These are phyloP conservation scores for Suncus etruscus DNA, from an alignment of 2,113 vertebrate species.

Conservation along the genomic window DNA sequence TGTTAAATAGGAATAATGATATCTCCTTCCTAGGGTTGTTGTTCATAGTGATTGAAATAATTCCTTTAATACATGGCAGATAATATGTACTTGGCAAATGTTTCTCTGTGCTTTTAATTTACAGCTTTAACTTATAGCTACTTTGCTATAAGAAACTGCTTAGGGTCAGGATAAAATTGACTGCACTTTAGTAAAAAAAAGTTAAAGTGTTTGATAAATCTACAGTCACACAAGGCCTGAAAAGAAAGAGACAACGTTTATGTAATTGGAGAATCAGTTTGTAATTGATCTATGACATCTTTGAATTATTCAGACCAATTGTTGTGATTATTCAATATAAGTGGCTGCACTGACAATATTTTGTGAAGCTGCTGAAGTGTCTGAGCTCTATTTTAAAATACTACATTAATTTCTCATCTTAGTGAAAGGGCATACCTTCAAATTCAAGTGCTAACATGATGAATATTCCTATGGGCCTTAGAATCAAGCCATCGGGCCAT, in stretches of 20 bases:
- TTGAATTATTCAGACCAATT: neutral
- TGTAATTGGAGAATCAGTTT: neutral
- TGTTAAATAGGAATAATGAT: slow-evolving; percentile 4
- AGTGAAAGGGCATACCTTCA: neutral
- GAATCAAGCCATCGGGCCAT: no score
- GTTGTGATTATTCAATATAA: neutral
- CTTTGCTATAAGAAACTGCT: neutral
- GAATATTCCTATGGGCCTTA: neutral
- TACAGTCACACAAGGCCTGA: neutral
- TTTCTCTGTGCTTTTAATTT: slow-evolving; percentile 32
- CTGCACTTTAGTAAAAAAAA: neutral
- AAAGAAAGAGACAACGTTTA: neutral
- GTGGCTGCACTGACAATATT: neutral
- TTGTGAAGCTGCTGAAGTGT: neutral
- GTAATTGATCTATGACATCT: neutral
- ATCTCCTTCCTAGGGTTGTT: neutral
- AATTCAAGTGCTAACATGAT: neutral
- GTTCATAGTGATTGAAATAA: slow-evolving; percentile 13
- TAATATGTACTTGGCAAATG: slow-evolving; percentile 16
- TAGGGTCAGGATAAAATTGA: neutral
- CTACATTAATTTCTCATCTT: slow-evolving; percentile 12
- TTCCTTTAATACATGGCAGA: neutral
- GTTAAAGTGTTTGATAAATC: neutral
- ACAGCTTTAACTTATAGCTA: neutral
- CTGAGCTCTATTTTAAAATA: slow-evolving; percentile 10